Percentiles rank a stretch among this genome's conserved stretches.
These are phyloP conservation scores for Brachionus rotundiformis DNA, from an alignment of 1,140 invertebrate species.

Conservation along the genomic window DNA sequence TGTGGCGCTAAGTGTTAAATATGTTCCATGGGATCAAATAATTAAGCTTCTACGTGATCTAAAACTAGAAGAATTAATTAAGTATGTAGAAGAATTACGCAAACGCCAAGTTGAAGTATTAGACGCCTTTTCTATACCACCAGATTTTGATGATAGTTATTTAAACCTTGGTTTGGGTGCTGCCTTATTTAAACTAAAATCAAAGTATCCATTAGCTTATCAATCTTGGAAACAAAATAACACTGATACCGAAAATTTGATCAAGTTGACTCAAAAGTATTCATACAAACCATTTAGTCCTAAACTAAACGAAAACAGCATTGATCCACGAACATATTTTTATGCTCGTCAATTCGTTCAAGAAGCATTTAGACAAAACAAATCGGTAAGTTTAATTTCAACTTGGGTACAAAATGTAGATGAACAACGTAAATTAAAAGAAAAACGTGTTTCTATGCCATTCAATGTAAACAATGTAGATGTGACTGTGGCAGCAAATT, in stretches of 20 bases:
- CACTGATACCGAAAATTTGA: slow-evolving; percentile 55
- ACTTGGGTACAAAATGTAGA: slow-evolving; percentile 60
- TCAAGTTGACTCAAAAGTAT: slow-evolving; percentile 56
- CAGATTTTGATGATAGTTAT: slow-evolving; percentile 62
- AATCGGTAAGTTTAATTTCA: slow-evolving; percentile 56
- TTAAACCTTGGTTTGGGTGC: slow-evolving; percentile 59
- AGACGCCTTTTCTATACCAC: slow-evolving; percentile 58
- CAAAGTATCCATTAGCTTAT: slow-evolving; percentile 53
- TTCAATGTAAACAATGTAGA: slow-evolving; percentile 60
- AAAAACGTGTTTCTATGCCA: slow-evolving; percentile 57
- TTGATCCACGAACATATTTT: slow-evolving; percentile 59
- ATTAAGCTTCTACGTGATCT: slow-evolving; percentile 56
- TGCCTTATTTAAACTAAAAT: slow-evolving; percentile 53
- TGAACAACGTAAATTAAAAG: slow-evolving; percentile 54
- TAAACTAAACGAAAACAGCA: slow-evolving; percentile 55
- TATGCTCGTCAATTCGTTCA: slow-evolving; percentile 56
- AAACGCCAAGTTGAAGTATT: background rate
- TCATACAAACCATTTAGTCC: slow-evolving; percentile 58
- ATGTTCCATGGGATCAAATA: slow-evolving; percentile 54
- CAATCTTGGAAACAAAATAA: slow-evolving; percentile 55
- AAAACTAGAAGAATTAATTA: slow-evolving; percentile 54
- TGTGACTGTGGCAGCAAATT: slow-evolving; percentile 58
- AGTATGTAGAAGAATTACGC: slow-evolving; percentile 52
- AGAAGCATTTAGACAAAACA: slow-evolving; percentile 50
- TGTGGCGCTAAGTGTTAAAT: slow-evolving; percentile 54